Percentiles rank a stretch among this genome's conserved stretches.
Conservation (phyloP, 2,888 invertebrate genomes). For the Melanostoma scalare region DNA sequence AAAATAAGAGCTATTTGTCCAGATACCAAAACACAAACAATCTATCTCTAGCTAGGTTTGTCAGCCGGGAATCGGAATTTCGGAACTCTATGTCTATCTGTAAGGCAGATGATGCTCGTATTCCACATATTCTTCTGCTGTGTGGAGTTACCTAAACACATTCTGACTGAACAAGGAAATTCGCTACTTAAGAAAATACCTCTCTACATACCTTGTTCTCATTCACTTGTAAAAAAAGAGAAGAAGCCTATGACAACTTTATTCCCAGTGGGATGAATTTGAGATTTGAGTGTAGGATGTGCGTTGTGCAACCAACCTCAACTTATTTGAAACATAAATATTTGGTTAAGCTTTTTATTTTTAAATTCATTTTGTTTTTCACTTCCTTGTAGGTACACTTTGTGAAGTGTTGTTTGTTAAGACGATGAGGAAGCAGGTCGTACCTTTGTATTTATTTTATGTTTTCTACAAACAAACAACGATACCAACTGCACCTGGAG, state of each 20-base stretch:
- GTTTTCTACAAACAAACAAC: conserved; percentile 51
- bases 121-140: too few relatives aligned
- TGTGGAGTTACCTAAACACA: too few relatives aligned
- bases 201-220: too few relatives aligned
- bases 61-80: too few relatives aligned
- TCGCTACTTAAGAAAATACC: too few relatives aligned
- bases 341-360: conserved; percentile 15
- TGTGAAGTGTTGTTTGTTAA: not conserved
- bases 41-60: too few relatives aligned
- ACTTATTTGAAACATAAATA: conserved; percentile 16
- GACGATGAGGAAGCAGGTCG: conserved; percentile 23
- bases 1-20: too few relatives aligned
- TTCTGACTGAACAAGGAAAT: too few relatives aligned
- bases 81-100: too few relatives aligned
- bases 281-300: not conserved
- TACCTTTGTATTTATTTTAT: not conserved
- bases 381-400: conserved; percentile 29
- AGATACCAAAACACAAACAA: too few relatives aligned
- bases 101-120: too few relatives aligned
- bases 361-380: not conserved
- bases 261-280: conserved; percentile 6
- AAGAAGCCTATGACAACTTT: conserved; percentile 31
- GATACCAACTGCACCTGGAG: conserved; percentile 65
- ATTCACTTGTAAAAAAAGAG: not conserved
- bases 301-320: conserved; percentile 3